Evolutionary conservation across 2,113 vertebrate species (phyloP).

Genomic region (Xiphorhynchus elegans): DNA sequence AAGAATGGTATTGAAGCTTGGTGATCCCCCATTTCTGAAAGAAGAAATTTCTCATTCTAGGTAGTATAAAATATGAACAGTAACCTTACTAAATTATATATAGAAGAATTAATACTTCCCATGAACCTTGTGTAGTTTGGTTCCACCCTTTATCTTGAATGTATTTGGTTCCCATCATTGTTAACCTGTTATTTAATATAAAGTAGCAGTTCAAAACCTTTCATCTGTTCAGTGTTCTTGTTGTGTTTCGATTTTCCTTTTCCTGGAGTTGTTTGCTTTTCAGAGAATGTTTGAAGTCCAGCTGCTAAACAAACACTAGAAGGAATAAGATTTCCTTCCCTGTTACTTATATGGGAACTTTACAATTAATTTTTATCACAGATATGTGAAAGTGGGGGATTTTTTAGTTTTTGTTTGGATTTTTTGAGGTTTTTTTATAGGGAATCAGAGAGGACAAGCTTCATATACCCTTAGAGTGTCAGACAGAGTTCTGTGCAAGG

Average conservation of each 20-base stretch:
- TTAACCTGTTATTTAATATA: slow-evolving; percentile 37
- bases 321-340: slow-evolving; percentile 56
- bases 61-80: not conserved
- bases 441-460: not conserved
- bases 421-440: not conserved
- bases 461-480: not conserved
- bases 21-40: not conserved
- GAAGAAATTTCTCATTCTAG: not conserved
- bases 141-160: slow-evolving; percentile 18
- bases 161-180: slow-evolving; percentile 50
- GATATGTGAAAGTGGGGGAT: not conserved
- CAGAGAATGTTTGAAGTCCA: slow-evolving; percentile 47
- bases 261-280: slow-evolving; percentile 59
- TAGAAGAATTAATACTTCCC: not conserved
- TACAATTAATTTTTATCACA: slow-evolving; percentile 2
- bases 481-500: not conserved
- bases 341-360: not conserved
- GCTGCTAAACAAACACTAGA: slow-evolving; percentile 34
- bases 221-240: slow-evolving; percentile 15
- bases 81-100: not conserved
- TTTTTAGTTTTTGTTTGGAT: not conserved
- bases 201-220: slow-evolving; percentile 17
- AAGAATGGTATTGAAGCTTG: not conserved
- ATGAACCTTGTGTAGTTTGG: not conserved
- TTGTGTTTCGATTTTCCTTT: slow-evolving; percentile 53